Conservation (phyloP, 1,140 invertebrate species). For the Cyclina sinensis region DNA sequence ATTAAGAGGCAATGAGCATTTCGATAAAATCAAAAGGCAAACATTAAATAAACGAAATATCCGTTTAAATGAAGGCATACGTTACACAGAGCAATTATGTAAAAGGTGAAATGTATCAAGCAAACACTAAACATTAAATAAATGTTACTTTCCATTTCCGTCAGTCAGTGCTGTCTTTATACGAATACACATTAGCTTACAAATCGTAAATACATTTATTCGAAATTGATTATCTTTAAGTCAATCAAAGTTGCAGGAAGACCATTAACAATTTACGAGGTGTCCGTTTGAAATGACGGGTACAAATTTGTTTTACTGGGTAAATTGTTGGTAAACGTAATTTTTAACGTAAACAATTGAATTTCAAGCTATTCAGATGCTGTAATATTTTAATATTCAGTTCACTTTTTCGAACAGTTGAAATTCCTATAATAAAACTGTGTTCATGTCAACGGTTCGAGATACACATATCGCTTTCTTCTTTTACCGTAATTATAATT, state of each 20-base stretch:
- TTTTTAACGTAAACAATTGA: no score
- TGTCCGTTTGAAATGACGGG: no score
- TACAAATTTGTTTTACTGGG: no score
- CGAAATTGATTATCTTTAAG: neutral
- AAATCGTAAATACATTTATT: neutral
- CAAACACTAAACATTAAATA: conserved; percentile 28
- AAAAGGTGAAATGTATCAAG: neutral
- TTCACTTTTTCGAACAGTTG: no score
- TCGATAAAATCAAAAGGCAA: conserved; percentile 28
- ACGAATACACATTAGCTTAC: neutral
- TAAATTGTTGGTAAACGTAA: no score
- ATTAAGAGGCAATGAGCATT: conserved; percentile 35
- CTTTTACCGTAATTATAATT: no score
- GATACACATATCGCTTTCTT: neutral
- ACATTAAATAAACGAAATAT: conserved; percentile 43
- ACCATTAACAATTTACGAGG: no score
- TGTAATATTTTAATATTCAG: no score
- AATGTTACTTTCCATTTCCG: conserved; percentile 16
- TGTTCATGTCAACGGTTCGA: neutral
- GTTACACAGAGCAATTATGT: neutral
- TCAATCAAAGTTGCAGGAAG: neutral
- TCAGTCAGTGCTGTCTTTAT: neutral
- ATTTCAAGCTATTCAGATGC: no score
- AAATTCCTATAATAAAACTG: no score
- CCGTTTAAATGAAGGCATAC: conserved; percentile 5